Evolutionary conservation across 1,140 invertebrate species (phyloP).

Genomic region (Eubasilissa regina): DNA sequence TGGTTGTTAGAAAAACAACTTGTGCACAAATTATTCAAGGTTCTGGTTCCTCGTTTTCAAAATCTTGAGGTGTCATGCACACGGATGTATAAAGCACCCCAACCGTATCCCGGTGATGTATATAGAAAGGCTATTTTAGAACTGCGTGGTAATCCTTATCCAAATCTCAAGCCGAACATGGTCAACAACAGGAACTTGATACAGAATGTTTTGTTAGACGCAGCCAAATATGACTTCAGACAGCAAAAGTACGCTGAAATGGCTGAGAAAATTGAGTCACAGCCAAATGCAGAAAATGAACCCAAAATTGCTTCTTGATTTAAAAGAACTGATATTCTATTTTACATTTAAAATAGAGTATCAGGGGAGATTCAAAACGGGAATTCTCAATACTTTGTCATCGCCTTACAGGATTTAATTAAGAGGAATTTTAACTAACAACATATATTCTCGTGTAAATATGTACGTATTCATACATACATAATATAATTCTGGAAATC

Average conservation of each 20-base stretch:
- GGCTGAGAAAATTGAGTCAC: constrained; percentile 65
- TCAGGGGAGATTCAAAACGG: background rate
- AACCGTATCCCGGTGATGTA: constrained; percentile 72
- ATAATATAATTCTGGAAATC: no score
- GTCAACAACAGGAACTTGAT: constrained; percentile 76
- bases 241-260: constrained; percentile 70
- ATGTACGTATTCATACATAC: no score
- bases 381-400: no score
- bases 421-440: no score
- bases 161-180: constrained; percentile 72
- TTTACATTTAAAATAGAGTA: constrained; percentile 49
- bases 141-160: constrained; percentile 83
- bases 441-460: no score
- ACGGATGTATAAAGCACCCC: constrained; percentile 80
- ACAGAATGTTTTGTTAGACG: constrained; percentile 81
- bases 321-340: constrained; percentile 54
- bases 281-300: constrained; percentile 34
- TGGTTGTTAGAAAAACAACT: constrained; percentile 93
- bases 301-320: constrained; percentile 50
- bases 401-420: no score
- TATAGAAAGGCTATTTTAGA: constrained; percentile 80
- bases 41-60: constrained; percentile 87
- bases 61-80: constrained; percentile 82
- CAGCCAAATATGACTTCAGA: constrained; percentile 80
- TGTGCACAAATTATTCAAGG: constrained; percentile 94